A percentile compares a stretch with the other conserved stretches of the same genome.
phyloP scores from a whole-genome alignment of 2,888 invertebrate species.

The Clanis bilineata region DNA sequence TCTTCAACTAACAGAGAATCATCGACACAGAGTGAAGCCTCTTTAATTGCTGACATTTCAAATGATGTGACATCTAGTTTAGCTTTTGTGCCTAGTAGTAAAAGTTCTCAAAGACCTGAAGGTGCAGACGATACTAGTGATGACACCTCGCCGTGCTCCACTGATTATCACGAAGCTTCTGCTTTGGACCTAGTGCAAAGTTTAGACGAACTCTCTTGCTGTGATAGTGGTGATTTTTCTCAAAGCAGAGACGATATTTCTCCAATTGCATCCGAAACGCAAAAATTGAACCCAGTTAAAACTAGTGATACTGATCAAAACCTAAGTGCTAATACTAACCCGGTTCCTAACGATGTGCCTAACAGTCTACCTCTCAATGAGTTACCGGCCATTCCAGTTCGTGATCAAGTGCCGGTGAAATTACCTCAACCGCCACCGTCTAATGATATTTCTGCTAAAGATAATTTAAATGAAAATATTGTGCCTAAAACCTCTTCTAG shows the following conservation, averaged over 20 bases:
- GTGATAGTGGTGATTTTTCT: conserved; percentile 72
- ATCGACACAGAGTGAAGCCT: conserved; percentile 66
- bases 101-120: conserved; percentile 62
- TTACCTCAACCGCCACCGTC: conserved; percentile 45
- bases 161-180: conserved; percentile 77
- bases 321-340: conserved; percentile 16
- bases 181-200: conserved; percentile 70
- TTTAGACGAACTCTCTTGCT: conserved; percentile 67
- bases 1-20: conserved; percentile 53
- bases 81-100: conserved; percentile 74
- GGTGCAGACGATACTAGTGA: conserved; percentile 69
- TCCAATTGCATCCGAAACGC: conserved; percentile 41
- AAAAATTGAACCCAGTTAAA: conserved; percentile 25
- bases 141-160: conserved; percentile 74
- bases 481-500: conserved; percentile 12
- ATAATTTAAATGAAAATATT: conserved; percentile 15
- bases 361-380: conserved; percentile 55
- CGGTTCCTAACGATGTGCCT: conserved; percentile 24
- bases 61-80: conserved; percentile 75
- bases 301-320: conserved; percentile 27
- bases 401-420: conserved; percentile 44
- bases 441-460: conserved; percentile 29
- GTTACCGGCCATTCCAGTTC: conserved; percentile 67
- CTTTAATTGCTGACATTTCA: conserved; percentile 70
- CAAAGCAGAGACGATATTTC: conserved; percentile 73